Percentiles rank a stretch among this genome's conserved stretches.
Evolutionary conservation across 2,797 vertebrate species (phyloP).

Genomic region (Poecile montanus): DNA sequence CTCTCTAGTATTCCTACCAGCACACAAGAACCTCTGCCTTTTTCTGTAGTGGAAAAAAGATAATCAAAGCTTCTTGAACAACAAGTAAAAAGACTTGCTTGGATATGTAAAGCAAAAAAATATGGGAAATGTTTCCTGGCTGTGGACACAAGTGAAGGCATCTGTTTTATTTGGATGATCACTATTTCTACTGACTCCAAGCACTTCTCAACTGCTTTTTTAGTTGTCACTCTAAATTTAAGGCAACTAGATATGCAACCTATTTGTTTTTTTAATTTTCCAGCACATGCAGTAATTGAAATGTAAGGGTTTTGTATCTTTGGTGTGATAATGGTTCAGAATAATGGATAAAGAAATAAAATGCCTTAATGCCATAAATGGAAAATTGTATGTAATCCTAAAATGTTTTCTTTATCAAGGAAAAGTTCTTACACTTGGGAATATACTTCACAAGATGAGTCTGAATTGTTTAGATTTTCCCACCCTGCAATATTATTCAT

Average conservation of each 20-base stretch:
- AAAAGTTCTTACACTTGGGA: not conserved
- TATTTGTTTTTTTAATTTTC: slow-evolving; percentile 6
- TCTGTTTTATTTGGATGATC: not conserved
- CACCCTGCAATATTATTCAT: not conserved
- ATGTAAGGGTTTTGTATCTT: slow-evolving; percentile 2
- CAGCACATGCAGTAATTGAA: not conserved
- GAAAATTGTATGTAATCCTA: not conserved
- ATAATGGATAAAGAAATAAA: not conserved
- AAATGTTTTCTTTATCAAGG: not conserved
- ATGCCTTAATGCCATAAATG: not conserved
- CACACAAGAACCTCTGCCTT: not conserved
- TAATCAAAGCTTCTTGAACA: not conserved
- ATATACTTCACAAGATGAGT: not conserved
- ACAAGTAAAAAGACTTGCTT: not conserved
- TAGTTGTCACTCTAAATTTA: not conserved
- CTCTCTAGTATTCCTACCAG: not conserved
- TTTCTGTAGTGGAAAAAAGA: not conserved
- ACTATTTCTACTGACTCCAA: not conserved
- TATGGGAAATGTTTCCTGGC: not conserved
- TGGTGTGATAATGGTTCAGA: not conserved
- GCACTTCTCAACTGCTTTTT: not conserved
- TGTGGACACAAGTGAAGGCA: not conserved
- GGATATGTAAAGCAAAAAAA: not conserved
- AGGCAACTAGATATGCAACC: not conserved
- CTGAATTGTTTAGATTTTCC: not conserved